Conservation (phyloP, 2,888 invertebrate species). For the Blastobasis lacticolella region DNA sequence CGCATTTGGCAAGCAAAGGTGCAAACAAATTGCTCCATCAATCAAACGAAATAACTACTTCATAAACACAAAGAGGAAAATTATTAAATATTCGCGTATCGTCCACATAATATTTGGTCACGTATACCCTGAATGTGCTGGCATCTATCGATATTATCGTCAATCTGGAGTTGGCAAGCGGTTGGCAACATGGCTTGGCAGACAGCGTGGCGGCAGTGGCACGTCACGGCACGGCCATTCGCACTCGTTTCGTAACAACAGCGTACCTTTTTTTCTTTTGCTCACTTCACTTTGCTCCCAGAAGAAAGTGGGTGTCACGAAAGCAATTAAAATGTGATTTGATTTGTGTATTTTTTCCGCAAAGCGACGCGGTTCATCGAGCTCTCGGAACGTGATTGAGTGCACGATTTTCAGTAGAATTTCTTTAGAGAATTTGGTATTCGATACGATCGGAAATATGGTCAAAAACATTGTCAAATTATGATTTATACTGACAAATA, state of each 20-base stretch:
- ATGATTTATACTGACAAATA: neutral
- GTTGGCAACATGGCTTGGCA: too few species aligned
- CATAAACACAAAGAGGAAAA: too few species aligned
- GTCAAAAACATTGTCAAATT: neutral
- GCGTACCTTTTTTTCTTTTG: slow-evolving; percentile 18
- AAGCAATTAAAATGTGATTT: slow-evolving; percentile 41
- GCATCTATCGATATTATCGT: too few species aligned
- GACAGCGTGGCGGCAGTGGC: too few species aligned
- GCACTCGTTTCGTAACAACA: slow-evolving; percentile 25
- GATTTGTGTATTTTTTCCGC: slow-evolving; percentile 29
- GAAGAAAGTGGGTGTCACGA: slow-evolving; percentile 48
- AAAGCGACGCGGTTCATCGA: slow-evolving; percentile 19
- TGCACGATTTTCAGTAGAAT: neutral
- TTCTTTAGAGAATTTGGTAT: too few species aligned
- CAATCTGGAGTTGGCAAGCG: too few species aligned
- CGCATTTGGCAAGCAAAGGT: too few species aligned
- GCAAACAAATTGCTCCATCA: too few species aligned
- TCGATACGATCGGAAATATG: neutral
- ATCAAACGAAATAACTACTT: too few species aligned
- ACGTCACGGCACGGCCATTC: neutral
- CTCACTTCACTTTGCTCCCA: slow-evolving; percentile 23
- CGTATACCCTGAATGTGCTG: too few species aligned
- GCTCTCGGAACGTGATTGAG: slow-evolving; percentile 21
- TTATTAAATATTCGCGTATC: too few species aligned
- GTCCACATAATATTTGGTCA: too few species aligned